Percentiles rank a stretch among this genome's conserved stretches.
Conservation (phyloP, 2,888 invertebrate species). For the Ditula angustiorana region DNA sequence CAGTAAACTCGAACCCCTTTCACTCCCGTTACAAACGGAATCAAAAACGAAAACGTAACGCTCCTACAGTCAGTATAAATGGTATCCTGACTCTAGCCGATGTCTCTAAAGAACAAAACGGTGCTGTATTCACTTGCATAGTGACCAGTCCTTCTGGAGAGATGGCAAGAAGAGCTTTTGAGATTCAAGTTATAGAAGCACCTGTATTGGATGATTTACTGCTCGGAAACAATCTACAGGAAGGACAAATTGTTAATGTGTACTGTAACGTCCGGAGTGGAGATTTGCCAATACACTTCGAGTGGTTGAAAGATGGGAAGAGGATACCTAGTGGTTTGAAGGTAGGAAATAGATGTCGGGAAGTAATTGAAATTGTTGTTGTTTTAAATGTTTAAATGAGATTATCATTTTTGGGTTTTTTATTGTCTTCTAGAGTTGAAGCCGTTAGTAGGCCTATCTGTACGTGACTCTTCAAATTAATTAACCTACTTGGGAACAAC, state of each 20-base stretch:
- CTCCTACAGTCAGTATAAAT: constrained; percentile 72
- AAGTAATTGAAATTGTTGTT: too few relatives aligned
- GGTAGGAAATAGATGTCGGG: constrained; percentile 63
- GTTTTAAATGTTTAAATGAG: too few relatives aligned
- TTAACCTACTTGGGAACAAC: too few relatives aligned
- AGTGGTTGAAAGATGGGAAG: constrained; percentile 89
- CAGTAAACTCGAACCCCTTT: constrained; percentile 62
- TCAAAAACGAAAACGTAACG: constrained; percentile 62
- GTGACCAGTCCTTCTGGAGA: constrained; percentile 90
- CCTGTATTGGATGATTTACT: constrained; percentile 93
- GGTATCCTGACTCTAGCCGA: constrained; percentile 87
- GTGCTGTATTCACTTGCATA: constrained; percentile 91
- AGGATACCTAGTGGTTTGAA: constrained; percentile 87
- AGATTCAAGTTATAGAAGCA: constrained; percentile 90
- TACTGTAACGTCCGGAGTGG: constrained; percentile 91
- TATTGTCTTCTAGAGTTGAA: too few relatives aligned
- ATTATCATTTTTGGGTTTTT: too few relatives aligned
- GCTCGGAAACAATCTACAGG: constrained; percentile 92
- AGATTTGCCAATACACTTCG: constrained; percentile 89
- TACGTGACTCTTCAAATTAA: too few relatives aligned
- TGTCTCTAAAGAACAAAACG: constrained; percentile 88
- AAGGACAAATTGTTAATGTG: constrained; percentile 93
- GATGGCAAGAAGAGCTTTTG: constrained; percentile 83
- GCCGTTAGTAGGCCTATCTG: too few relatives aligned
- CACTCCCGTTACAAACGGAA: constrained; percentile 65